A percentile compares a stretch with the other conserved stretches of the same genome.
These are phyloP conservation scores for Paratrypauchen microcephalus DNA, from an alignment of 2,797 vertebrate genomes.

Conservation along the genomic window DNA sequence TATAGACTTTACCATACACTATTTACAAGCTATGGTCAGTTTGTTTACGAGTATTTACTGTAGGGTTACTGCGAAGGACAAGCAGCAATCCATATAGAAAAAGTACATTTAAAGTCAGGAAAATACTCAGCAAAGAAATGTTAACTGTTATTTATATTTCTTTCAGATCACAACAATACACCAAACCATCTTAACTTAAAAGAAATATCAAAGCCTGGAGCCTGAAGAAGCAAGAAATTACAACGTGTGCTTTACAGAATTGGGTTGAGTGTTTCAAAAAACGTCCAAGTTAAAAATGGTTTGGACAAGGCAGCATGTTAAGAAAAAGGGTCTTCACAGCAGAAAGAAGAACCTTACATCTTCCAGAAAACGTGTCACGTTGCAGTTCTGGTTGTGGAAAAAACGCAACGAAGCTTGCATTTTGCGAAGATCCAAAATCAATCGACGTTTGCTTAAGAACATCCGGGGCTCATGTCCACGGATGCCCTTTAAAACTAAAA, in stretches of 20 bases:
- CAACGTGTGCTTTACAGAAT: not conserved
- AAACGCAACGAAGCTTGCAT: constrained; percentile 38
- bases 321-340: constrained; percentile 27
- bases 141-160: not conserved
- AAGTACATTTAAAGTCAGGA: not conserved
- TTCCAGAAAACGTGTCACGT: constrained; percentile 43
- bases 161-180: not conserved
- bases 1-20: too few relatives aligned
- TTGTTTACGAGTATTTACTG: not conserved
- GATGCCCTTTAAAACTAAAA: constrained; percentile 17
- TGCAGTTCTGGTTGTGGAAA: constrained; percentile 69
- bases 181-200: not conserved
- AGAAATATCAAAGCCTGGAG: not conserved
- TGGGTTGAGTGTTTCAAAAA: not conserved
- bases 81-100: too few relatives aligned
- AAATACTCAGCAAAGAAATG: not conserved
- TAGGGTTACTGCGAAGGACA: not conserved
- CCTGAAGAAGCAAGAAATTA: not conserved
- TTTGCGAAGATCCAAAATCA: constrained; percentile 31
- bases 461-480: not conserved
- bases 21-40: not conserved
- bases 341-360: not conserved
- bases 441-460: constrained; percentile 6
- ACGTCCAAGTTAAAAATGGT: constrained; percentile 35
- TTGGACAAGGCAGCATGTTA: constrained; percentile 13